A percentile compares a stretch with the other conserved stretches of the same genome.
These are phyloP conservation scores for Zeus faber DNA, from an alignment of 2,113 vertebrate genomes.

Conservation along the genomic window DNA sequence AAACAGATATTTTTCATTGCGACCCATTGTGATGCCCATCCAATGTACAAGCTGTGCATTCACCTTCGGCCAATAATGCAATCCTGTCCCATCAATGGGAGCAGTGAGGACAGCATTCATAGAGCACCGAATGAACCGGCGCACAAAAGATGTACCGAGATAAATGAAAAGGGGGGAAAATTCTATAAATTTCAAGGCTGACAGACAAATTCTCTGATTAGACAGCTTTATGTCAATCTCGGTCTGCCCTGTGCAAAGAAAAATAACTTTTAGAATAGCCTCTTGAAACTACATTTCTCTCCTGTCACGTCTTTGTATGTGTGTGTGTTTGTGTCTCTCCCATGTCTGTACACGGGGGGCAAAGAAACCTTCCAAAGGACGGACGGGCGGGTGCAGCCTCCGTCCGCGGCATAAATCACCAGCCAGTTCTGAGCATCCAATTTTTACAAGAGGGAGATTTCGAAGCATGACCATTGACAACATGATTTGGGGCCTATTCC, in stretches of 20 bases:
- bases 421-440: constrained; percentile 61
- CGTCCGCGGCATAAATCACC: constrained; percentile 65
- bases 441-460: constrained; percentile 63
- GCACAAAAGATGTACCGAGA: constrained; percentile 45
- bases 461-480: constrained; percentile 74
- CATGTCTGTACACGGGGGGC: constrained; percentile 27
- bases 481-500: constrained; percentile 66
- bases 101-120: constrained; percentile 51
- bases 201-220: constrained; percentile 49
- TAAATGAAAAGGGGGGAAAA: constrained; percentile 61
- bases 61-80: constrained; percentile 56
- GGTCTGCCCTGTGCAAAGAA: not conserved
- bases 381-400: constrained; percentile 38
- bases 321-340: constrained; percentile 11
- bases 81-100: constrained; percentile 45
- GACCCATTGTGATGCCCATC: constrained; percentile 52
- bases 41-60: constrained; percentile 68
- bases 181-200: constrained; percentile 60
- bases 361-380: constrained; percentile 46
- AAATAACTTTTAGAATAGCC: constrained; percentile 13
- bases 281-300: too few species aligned
- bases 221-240: constrained; percentile 11
- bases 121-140: constrained; percentile 37
- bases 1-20: constrained; percentile 66
- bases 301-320: constrained; percentile 14